Evolutionary conservation across 35 echinoderm and acorn worm species (phyloP), one percentile per base, ranked within the genome.

Genomic region (Apostichopus japonicus): DNA sequence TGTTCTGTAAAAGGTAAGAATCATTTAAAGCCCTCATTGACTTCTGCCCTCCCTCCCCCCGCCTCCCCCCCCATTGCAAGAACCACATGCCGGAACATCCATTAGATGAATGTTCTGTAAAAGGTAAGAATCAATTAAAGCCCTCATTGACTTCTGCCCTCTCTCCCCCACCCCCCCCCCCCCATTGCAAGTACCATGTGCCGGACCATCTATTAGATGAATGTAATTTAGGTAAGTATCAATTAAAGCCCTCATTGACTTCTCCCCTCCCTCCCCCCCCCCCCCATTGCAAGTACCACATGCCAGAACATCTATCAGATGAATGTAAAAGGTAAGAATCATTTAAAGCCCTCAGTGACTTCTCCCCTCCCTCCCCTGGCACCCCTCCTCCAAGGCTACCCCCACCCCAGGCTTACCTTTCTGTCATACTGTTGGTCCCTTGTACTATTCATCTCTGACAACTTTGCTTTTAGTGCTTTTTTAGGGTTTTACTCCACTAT

Each of bases 1-100:
- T 98, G 97, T n/a, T n/a, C n/a, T n/a, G n/a, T 93, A 93, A 86
- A 87, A 94, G 77, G 97, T 98, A 96, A 96, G 93, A 76, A 72
- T 72, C 67, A 16, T 16, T 21, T 21, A 4, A 1, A 5, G 5
- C n/a, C n/a, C n/a, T n/a, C n/a, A n/a, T n/a, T n/a, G n/a, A n/a
- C n/a, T n/a, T n/a, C n/a, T n/a, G n/a, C 19, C 70, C n/a, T 72
- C 14, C 70, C 70, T 72, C 11, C 19, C 8, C 15, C 70, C 19
- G 5, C 19, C 13, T 16, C 19, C 13, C 70, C n/a, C n/a, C n/a
- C n/a, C n/a, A 98, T 78, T 96, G 94, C 81, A 96, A 98, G 91
- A 96, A 96, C 76, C 52, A 55, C 79, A 86, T 98, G 91, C 96
- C 96, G 16, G 94, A 96, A 11, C 87, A 94, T 72, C 15, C 96